phyloP scores from a whole-genome alignment of 2,113 vertebrate genomes.

The Progne subis region DNA sequence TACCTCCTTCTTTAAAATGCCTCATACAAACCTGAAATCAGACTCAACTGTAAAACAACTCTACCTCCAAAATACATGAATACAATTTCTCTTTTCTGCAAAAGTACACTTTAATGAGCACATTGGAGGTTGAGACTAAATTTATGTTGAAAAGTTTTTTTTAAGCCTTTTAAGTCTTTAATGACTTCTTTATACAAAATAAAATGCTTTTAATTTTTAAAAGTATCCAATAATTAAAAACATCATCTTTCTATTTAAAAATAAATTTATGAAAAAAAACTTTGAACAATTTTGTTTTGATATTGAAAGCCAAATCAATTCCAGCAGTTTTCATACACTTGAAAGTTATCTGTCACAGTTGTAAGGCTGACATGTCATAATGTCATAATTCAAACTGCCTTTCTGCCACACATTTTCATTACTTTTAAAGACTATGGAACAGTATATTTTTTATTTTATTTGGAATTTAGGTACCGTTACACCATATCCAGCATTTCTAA shows the following conservation, averaged over 20 bases:
- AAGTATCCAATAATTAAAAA: not conserved
- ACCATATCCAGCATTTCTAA: not conserved
- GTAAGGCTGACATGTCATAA: not conserved
- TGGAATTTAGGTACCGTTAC: not conserved
- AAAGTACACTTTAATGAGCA: not conserved
- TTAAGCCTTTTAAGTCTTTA: not conserved
- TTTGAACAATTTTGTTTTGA: not conserved
- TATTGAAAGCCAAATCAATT: not conserved
- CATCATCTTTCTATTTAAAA: not conserved
- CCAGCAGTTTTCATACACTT: not conserved
- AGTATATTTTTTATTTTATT: not conserved
- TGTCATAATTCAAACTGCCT: not conserved
- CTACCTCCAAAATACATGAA: not conserved
- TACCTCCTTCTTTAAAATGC: not conserved
- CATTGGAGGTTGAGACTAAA: not conserved
- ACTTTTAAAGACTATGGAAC: not conserved
- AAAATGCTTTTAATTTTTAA: not conserved
- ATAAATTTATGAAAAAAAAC: not conserved
- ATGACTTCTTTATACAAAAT: not conserved
- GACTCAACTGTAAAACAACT: not conserved
- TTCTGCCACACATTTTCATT: not conserved
- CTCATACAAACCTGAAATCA: not conserved
- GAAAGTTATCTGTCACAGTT: not conserved
- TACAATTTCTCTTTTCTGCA: not conserved
- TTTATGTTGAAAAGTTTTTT: not conserved